Base-by-base conservation (phyloP, 2,113 vertebrate species). In the Labeo catla region DNA sequence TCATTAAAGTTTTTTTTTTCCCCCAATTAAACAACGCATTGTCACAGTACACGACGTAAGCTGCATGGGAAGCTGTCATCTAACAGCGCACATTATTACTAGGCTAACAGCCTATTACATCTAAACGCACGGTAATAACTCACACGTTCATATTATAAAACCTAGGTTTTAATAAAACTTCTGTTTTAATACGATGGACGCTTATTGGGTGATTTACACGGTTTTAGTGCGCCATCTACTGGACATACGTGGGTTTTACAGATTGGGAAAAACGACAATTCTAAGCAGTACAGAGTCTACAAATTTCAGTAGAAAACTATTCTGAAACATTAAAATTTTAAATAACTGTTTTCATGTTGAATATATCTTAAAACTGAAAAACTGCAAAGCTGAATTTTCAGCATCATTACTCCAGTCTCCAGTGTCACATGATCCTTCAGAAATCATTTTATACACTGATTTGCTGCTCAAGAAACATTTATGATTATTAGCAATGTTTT, bases 141-240 rank as follows among this genome's bases (percentile, higher is more conserved):
- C 47, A 34, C n/a, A 34, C 28, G 12, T 34, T 76, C 4, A 19
- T 45, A 43, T 43, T 21, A 21, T 45, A 21, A 43, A 43, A 43
- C 36, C 8, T 43, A 57, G 13, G 52, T 39, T 36, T 68, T 16
- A 19, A 43, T 19, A 43, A 70, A 19, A 70, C 66, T 21, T 65
- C 1, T 2, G 15, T 68, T 72, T 72, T 16, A 43, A 45, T 45
- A 45, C 2, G 4, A 11, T 45, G 1, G 19, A 70, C 36, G 28
- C 15, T 1, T 8, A 10, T 15, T 39, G 15, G 66, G 16, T 1
- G 4, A 5, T 10, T 47, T 80, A 45, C 19, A 61, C 11, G 43
- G 57, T 87, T 16, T 68, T 23, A 54, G 34, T 28, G 3, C 59
- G 72, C 73, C 73, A 78, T 77, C 86, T 86, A n/a, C 4, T 39